Conservation (phyloP, 2,113 vertebrate genomes). For the Solenodon paradoxus region DNA sequence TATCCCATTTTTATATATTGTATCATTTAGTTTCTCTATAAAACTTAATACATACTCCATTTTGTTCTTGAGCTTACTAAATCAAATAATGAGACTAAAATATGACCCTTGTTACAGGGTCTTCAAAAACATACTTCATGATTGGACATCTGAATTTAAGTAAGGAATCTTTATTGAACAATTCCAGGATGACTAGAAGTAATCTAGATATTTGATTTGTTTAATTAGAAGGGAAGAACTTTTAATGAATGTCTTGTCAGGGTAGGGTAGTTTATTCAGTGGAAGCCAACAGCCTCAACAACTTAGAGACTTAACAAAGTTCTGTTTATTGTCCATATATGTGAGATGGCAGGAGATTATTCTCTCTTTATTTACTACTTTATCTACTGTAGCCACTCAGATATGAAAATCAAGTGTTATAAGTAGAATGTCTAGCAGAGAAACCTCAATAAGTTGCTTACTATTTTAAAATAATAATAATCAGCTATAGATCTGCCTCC, state of each 20-base stretch:
- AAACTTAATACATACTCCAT: background rate
- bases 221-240: too few species aligned
- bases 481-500: background rate
- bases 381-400: background rate
- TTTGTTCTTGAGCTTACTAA: background rate
- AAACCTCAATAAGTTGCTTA: too few species aligned
- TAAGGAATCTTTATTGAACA: background rate
- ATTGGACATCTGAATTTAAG: background rate
- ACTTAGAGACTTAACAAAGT: background rate
- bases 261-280: background rate
- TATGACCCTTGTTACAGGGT: background rate
- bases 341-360: background rate
- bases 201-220: background rate
- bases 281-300: background rate
- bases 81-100: background rate
- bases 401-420: too few species aligned
- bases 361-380: background rate
- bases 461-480: too few species aligned
- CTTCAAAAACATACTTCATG: background rate
- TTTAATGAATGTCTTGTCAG: background rate
- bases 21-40: background rate
- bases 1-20: background rate
- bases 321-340: background rate
- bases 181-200: background rate
- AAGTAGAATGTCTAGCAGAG: too few species aligned